phyloP scores from a whole-genome alignment of 2,888 invertebrate genomes.

The Amaurobius ferox region DNA sequence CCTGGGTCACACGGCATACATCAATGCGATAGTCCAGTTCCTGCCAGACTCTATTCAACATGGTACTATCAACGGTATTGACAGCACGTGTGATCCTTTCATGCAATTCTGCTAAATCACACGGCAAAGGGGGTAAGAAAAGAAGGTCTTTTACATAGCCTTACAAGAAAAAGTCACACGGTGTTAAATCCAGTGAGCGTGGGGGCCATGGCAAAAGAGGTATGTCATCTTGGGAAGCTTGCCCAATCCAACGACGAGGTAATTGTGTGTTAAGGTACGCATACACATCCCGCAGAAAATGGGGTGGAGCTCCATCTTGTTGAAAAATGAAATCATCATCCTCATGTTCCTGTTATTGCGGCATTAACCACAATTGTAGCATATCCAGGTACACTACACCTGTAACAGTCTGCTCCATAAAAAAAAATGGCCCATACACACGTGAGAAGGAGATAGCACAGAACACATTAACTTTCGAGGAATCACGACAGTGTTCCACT shows the following conservation, averaged over 20 bases:
- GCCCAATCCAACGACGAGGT: not conserved
- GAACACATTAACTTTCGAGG: constrained; percentile 62
- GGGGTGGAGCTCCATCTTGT: not conserved
- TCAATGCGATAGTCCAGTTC: too few species aligned
- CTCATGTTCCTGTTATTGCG: constrained; percentile 39
- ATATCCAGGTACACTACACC: constrained; percentile 60
- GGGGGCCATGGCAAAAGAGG: not conserved
- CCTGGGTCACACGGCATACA: not conserved
- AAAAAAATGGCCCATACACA: constrained; percentile 58
- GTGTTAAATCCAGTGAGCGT: constrained; percentile 2
- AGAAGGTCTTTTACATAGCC: not conserved
- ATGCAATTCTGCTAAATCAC: constrained; percentile 7
- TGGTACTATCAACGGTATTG: not conserved
- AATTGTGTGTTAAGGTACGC: not conserved
- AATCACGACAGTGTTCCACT: too few species aligned
- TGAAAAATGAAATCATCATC: constrained; percentile 3
- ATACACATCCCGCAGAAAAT: not conserved
- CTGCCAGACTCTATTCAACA: constrained; percentile 5
- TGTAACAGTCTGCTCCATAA: constrained; percentile 31
- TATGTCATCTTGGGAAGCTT: not conserved
- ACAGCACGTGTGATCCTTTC: not conserved
- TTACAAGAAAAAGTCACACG: not conserved
- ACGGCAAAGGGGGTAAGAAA: not conserved
- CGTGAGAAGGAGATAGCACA: constrained; percentile 34
- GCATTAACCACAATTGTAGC: constrained; percentile 67